Percentiles rank a stretch among this genome's conserved stretches.
phyloP scores from a whole-genome alignment of 2,888 invertebrate species.

The Apodemia mormo region DNA sequence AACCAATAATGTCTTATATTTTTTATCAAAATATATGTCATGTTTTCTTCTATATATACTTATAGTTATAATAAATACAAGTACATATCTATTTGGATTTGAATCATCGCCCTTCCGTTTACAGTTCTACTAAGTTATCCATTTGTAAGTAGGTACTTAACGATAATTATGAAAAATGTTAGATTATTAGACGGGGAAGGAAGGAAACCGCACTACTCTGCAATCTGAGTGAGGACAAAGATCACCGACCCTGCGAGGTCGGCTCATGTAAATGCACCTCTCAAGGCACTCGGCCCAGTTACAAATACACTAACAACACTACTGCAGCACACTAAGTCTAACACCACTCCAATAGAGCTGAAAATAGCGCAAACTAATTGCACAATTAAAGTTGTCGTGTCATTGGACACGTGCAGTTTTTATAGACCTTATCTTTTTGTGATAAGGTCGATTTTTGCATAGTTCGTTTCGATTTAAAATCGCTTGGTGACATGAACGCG shows the following conservation, averaged over 20 bases:
- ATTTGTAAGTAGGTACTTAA: constrained; percentile 11
- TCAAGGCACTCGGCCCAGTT: constrained; percentile 77
- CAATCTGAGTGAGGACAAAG: constrained; percentile 47
- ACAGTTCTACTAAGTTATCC: not conserved
- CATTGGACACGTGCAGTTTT: constrained; percentile 35
- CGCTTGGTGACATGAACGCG: constrained; percentile 66
- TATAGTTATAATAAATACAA: not conserved
- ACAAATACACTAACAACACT: constrained; percentile 38
- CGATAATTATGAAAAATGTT: constrained; percentile 19
- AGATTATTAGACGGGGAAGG: constrained; percentile 52
- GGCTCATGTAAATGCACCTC: constrained; percentile 69
- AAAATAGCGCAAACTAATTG: constrained; percentile 35
- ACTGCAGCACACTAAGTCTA: constrained; percentile 25
- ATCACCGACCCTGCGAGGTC: constrained; percentile 73
- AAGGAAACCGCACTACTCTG: constrained; percentile 64
- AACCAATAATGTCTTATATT: too few species aligned
- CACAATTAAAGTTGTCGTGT: constrained; percentile 26
- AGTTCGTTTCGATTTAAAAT: constrained; percentile 45
- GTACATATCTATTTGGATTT: not conserved
- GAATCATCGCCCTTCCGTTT: not conserved
- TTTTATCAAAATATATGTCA: too few species aligned
- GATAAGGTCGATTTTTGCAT: constrained; percentile 42
- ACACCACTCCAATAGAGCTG: constrained; percentile 25
- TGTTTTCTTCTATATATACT: too few species aligned
- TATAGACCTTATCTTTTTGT: constrained; percentile 27